Evolutionary conservation across 1,140 invertebrate genomes (phyloP).

Genomic region (Lycorma delicatula): DNA sequence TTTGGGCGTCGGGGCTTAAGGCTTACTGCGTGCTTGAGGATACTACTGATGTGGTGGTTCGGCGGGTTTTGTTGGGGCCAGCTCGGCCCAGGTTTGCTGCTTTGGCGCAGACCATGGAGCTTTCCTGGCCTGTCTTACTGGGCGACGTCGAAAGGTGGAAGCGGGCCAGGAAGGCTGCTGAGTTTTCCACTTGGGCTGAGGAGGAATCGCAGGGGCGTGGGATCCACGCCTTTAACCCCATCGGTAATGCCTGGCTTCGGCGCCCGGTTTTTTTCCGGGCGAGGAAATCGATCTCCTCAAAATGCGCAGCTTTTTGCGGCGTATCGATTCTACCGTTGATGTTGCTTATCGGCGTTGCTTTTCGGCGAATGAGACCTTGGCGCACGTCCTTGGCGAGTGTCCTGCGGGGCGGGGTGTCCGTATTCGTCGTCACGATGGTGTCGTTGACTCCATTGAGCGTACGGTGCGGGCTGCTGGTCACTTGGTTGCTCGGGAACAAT

Average conservation of each 20-base stretch:
- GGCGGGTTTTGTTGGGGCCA: too few species aligned
- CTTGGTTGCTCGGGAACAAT: neutral
- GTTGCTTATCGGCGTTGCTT: neutral
- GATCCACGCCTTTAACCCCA: neutral
- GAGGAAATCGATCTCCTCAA: neutral
- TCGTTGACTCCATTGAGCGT: neutral
- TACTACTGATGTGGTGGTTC: too few species aligned
- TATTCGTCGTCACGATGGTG: neutral
- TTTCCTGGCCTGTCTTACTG: too few species aligned
- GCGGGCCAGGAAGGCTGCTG: too few species aligned
- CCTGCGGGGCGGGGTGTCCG: neutral
- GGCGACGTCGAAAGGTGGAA: too few species aligned
- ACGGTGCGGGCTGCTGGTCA: neutral
- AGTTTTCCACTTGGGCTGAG: too few species aligned
- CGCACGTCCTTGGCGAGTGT: neutral
- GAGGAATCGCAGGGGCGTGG: neutral
- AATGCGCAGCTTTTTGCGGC: neutral
- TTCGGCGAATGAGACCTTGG: neutral
- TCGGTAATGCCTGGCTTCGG: neutral
- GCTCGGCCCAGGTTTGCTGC: too few species aligned
- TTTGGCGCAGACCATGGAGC: too few species aligned
- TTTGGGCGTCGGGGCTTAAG: neutral
- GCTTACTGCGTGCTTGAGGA: too few species aligned
- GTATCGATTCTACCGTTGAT: neutral
- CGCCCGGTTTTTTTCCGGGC: neutral